A percentile compares a stretch with the other conserved stretches of the same genome.
These are phyloP conservation scores for Osmerus eperlanus DNA, from an alignment of 2,113 vertebrate genomes.

Conservation along the genomic window DNA sequence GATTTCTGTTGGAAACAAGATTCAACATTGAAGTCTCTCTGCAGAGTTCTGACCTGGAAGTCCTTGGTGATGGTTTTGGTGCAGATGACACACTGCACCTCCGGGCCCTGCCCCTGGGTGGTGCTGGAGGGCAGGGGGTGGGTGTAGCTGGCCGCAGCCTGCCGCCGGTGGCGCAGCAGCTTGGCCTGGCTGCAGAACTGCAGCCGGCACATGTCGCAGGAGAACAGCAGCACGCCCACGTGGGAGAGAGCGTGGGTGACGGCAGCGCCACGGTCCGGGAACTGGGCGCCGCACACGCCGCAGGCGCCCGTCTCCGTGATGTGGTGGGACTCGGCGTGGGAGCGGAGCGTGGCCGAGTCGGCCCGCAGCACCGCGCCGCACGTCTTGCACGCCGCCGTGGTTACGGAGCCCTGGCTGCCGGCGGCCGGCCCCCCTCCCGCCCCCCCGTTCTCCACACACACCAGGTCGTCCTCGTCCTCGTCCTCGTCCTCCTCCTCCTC, in stretches of 20 bases:
- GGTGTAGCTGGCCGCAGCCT: constrained; percentile 74
- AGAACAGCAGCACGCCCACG: constrained; percentile 89
- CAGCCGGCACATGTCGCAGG: constrained; percentile 89
- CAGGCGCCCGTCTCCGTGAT: constrained; percentile 71
- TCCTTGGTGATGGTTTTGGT: constrained; percentile 81
- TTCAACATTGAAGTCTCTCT: not conserved
- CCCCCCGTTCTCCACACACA: constrained; percentile 78
- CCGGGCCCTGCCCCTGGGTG: constrained; percentile 52
- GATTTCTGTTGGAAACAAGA: not conserved
- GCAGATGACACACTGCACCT: constrained; percentile 81
- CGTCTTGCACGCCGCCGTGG: constrained; percentile 81
- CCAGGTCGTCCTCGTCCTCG: constrained; percentile 89
- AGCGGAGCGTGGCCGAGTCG: constrained; percentile 80
- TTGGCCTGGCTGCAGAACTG: constrained; percentile 90
- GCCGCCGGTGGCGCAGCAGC: constrained; percentile 84
- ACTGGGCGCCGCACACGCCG: constrained; percentile 85
- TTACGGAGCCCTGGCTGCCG: constrained; percentile 25
- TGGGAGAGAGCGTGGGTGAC: constrained; percentile 85
- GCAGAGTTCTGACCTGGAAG: constrained; percentile 74
- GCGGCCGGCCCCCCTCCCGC: constrained; percentile 30
- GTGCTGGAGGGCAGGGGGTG: constrained; percentile 64
- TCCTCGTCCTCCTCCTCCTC: constrained; percentile 77
- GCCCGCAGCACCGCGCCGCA: constrained; percentile 81
- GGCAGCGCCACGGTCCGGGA: constrained; percentile 77
- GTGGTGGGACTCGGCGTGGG: constrained; percentile 81